Percentiles rank a stretch among this genome's conserved stretches.
Evolutionary conservation across 2,113 vertebrate genomes (phyloP).

Genomic region (Perca schrenkii): DNA sequence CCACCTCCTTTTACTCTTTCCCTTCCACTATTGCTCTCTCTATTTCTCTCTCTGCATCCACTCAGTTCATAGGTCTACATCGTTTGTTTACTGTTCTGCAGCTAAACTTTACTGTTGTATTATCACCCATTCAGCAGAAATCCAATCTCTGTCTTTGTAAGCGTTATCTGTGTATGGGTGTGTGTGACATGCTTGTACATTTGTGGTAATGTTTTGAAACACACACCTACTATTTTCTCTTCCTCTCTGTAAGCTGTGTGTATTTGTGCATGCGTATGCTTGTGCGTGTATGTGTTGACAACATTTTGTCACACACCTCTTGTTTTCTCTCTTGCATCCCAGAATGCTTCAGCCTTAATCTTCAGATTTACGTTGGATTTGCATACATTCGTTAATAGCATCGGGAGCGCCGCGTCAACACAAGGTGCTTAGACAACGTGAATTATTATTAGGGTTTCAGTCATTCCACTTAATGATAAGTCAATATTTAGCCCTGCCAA

Average conservation of each 20-base stretch:
- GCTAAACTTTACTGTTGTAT: constrained; percentile 60
- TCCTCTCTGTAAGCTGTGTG: constrained; percentile 50
- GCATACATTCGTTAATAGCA: constrained; percentile 83
- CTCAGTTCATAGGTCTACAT: constrained; percentile 23
- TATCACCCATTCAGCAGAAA: constrained; percentile 75
- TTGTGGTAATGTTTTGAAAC: constrained; percentile 65
- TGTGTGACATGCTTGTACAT: constrained; percentile 65
- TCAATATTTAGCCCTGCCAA: constrained; percentile 84
- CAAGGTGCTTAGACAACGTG: constrained; percentile 81
- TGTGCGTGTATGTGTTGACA: constrained; percentile 55
- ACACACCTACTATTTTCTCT: constrained; percentile 49
- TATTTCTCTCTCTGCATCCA: constrained; percentile 17
- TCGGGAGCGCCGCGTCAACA: constrained; percentile 78
- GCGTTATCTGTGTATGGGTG: constrained; percentile 59
- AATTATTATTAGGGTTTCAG: constrained; percentile 84
- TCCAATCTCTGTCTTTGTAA: constrained; percentile 63
- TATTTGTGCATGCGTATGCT: constrained; percentile 27
- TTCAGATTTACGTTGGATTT: constrained; percentile 84
- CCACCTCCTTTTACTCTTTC: constrained; percentile 13
- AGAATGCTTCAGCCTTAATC: constrained; percentile 80
- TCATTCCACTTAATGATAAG: constrained; percentile 85
- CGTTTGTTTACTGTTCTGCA: constrained; percentile 53
- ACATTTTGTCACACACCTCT: constrained; percentile 74
- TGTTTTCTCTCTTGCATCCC: constrained; percentile 77
- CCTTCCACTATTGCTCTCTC: neutral